Conservation (phyloP, 2,888 invertebrate species). For the Anthrax anthrax region DNA sequence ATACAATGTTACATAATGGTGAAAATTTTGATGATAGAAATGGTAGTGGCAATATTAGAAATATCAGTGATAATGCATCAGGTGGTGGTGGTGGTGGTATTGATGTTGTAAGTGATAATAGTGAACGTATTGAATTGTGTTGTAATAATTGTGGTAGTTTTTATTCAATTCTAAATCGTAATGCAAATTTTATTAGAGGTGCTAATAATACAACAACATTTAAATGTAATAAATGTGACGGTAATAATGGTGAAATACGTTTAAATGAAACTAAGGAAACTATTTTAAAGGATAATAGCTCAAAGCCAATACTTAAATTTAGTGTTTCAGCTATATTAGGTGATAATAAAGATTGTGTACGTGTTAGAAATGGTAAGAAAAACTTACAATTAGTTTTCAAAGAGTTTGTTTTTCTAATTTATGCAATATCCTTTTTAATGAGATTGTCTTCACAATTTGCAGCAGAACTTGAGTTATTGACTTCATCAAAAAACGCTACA, state of each 20-base stretch:
- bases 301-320: conserved; percentile 74
- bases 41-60: no score
- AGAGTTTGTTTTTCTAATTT: no score
- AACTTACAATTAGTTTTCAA: no score
- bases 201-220: conserved; percentile 18
- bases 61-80: no score
- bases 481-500: conserved; percentile 2
- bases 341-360: conserved; percentile 34
- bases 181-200: neutral
- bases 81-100: neutral
- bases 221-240: conserved; percentile 28
- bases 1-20: conserved; percentile 5
- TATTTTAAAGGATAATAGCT: conserved; percentile 32
- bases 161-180: conserved; percentile 8
- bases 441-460: no score
- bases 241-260: conserved; percentile 10
- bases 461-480: conserved; percentile 1
- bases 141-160: conserved; percentile 26
- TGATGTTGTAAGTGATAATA: neutral
- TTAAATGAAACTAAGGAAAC: conserved; percentile 18
- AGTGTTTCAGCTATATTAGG: conserved; percentile 86
- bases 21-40: neutral
- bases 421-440: no score
- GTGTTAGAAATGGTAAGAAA: conserved; percentile 34
- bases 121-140: conserved; percentile 18